Base-by-base conservation (phyloP, 37 sponge, comb jelly and placozoan species). In the Chondrosia reniformis region DNA sequence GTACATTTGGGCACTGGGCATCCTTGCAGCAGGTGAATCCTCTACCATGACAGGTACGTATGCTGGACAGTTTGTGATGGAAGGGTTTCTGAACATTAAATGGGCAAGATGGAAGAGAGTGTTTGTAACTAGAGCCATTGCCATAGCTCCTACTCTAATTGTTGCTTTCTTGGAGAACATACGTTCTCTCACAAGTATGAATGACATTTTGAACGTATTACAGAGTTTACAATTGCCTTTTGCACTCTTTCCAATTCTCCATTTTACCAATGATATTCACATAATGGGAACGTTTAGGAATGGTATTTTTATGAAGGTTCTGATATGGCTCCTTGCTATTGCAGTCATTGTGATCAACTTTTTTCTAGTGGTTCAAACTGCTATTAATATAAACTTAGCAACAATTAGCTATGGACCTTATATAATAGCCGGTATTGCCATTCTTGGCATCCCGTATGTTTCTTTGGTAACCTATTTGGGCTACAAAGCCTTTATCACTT, bases 11-110 rank as follows among this genome's bases (percentile, higher is more conserved):
- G 97, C 91, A 2, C 22, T 96, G 2, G 97, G 97, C 4, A 72
- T 96, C 17, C 74, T 96, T 37, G 97, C 97, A 21, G 91, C 94
- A 31, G 97, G 97, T 36, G 91, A 96, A 69, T 93, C 93, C 77
- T 93, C 94, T 55, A 96, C 97, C 38, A 96, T 96, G 97, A 96
- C 97, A 45, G 97, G 97, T n/a, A 97, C 97, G 1, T 97, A 97
- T 80, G 95, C 97, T 59, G 97, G 97, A 17, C 97, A 97, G 71
- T 97, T 97, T 91, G 97, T 90, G 15, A 97, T 97, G 97, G 88
- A 94, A 82, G 97, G 97, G 2, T 96, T 96, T 76, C 84, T 96
- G 69, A 74, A 89, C 79, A 76, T 96, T 40, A 87, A 83, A 32
- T 96, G 93, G 97, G 83, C 87, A 15, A 83, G 88, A 17, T 96